These are phyloP conservation scores for Tupaia chinensis DNA, from an alignment of 2,113 vertebrate species.

Conservation along the genomic window DNA sequence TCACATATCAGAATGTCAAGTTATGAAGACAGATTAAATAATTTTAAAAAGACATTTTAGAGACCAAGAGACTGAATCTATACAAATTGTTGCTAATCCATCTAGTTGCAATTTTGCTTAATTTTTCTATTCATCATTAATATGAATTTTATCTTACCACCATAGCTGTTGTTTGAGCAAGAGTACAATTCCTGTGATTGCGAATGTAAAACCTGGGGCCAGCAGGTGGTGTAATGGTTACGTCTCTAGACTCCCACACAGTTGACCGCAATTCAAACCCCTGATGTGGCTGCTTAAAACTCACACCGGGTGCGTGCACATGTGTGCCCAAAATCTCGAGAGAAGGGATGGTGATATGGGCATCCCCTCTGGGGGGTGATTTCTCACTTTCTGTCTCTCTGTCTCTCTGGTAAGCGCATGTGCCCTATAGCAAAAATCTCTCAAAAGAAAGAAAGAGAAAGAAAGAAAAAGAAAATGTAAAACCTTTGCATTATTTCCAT, in stretches of 20 bases:
- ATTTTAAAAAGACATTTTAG: constrained; percentile 10
- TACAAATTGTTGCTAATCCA: neutral
- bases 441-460: too few species aligned
- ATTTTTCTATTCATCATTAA: constrained; percentile 6
- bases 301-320: too few species aligned
- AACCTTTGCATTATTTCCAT: neutral
- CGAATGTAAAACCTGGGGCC: neutral
- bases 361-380: too few species aligned
- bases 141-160: neutral
- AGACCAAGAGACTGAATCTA: constrained; percentile 18
- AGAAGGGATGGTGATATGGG: too few species aligned
- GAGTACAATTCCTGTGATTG: neutral
- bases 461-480: neutral
- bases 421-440: too few species aligned
- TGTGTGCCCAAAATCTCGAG: too few species aligned
- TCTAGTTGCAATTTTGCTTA: constrained; percentile 13
- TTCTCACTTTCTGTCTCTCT: too few species aligned
- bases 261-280: too few species aligned
- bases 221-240: too few species aligned
- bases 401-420: too few species aligned
- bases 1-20: neutral
- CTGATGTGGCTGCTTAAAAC: too few species aligned
- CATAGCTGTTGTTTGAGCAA: neutral
- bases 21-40: constrained; percentile 11
- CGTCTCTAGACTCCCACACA: too few species aligned